Percentiles rank a stretch among this genome's conserved stretches.
Evolutionary conservation across 2,113 vertebrate genomes (phyloP).

Genomic region (Nothocercus nigrocapillus): DNA sequence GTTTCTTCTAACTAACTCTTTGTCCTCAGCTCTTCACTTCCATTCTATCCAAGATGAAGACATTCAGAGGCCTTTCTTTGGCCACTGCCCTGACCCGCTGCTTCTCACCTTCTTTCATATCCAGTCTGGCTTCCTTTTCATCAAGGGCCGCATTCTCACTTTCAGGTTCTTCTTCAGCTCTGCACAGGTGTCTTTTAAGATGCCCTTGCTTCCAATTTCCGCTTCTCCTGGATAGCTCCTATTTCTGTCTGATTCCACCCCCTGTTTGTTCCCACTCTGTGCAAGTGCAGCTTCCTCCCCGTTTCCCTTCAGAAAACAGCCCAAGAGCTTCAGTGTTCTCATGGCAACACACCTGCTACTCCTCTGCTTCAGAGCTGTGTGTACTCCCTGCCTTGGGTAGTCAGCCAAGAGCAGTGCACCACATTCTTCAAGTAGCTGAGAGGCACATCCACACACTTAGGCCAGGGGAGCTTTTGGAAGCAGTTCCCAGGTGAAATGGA

Average conservation of each 20-base stretch:
- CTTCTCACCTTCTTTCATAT: neutral
- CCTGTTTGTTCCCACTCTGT: neutral
- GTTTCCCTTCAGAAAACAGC: neutral
- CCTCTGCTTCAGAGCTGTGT: neutral
- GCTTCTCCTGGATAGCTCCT: neutral
- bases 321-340: neutral
- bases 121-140: neutral
- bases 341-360: neutral
- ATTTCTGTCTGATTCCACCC: slow-evolving; percentile 23
- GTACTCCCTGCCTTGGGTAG: neutral
- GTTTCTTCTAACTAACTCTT: neutral
- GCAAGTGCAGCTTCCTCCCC: neutral
- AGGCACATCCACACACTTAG: fast-evolving
- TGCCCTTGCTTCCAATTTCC: slow-evolving; percentile 1
- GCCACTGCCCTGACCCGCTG: neutral
- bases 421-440: fast-evolving
- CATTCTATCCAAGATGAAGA: neutral
- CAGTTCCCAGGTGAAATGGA: neutral
- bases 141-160: neutral
- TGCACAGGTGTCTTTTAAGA: neutral
- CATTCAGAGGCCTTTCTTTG: neutral
- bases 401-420: neutral
- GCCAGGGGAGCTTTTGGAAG: neutral
- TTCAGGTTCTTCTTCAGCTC: neutral
- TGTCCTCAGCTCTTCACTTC: neutral